Conservation (phyloP, 2,797 vertebrate genomes). For the Sylvia borin region DNA sequence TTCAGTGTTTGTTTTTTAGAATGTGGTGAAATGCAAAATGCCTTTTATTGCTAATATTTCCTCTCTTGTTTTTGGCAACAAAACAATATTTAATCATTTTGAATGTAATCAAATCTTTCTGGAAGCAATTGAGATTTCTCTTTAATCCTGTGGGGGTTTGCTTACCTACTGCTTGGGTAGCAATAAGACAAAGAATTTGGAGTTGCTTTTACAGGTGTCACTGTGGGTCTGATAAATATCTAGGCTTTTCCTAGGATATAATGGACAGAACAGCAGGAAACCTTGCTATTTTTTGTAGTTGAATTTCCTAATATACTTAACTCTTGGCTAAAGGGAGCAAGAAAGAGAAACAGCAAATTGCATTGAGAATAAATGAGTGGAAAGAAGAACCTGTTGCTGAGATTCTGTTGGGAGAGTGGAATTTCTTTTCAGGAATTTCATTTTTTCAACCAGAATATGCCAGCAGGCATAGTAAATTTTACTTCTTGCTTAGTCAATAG, state of each 20-base stretch:
- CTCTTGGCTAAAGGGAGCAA: neutral
- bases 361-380: neutral
- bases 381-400: neutral
- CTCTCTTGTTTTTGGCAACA: neutral
- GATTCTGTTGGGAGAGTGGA: neutral
- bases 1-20: neutral
- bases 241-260: neutral
- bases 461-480: neutral
- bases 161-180: neutral
- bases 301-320: neutral
- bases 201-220: neutral
- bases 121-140: neutral
- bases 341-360: neutral
- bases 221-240: neutral
- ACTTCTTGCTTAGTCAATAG: neutral
- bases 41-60: neutral
- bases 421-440: neutral
- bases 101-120: neutral
- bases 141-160: neutral
- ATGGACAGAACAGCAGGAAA: neutral
- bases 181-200: neutral
- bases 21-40: neutral
- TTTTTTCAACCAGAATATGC: neutral
- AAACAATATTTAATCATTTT: neutral
- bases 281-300: neutral